These are phyloP conservation scores for Chrysopilus asiliformis DNA, from an alignment of 2,888 invertebrate genomes.

Conservation along the genomic window DNA sequence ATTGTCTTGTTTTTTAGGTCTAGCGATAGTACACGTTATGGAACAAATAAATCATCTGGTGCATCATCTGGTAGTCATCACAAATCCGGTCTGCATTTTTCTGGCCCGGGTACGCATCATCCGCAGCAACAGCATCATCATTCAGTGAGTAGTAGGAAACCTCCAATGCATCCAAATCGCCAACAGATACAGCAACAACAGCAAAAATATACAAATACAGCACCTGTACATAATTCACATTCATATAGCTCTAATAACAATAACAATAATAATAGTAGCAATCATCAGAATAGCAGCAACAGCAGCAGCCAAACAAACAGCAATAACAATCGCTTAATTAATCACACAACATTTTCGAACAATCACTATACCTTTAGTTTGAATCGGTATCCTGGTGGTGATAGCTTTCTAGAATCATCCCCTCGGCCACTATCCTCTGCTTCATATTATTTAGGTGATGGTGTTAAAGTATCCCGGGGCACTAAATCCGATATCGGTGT, in stretches of 20 bases:
- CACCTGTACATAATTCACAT: conserved; percentile 18
- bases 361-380: conserved; percentile 37
- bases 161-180: conserved; percentile 22
- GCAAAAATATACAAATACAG: conserved; percentile 15
- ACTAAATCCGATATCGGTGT: conserved; percentile 36
- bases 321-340: conserved; percentile 23
- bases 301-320: conserved; percentile 20
- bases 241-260: conserved; percentile 12
- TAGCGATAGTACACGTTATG: conserved; percentile 47
- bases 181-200: conserved; percentile 27
- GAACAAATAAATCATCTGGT: conserved; percentile 36
- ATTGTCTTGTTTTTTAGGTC: too few relatives aligned
- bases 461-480: conserved; percentile 20
- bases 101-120: conserved; percentile 22
- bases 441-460: conserved; percentile 20
- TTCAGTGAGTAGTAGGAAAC: conserved; percentile 19
- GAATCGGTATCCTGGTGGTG: conserved; percentile 17
- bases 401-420: conserved; percentile 14
- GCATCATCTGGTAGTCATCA: conserved; percentile 36
- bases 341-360: conserved; percentile 36
- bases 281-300: conserved; percentile 12
- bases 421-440: conserved; percentile 22
- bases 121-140: conserved; percentile 35
- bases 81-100: conserved; percentile 29
- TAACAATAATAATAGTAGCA: conserved; percentile 21